Evolutionary conservation across 2,113 vertebrate species (phyloP).

Genomic region (Sminthopsis crassicaudata): DNA sequence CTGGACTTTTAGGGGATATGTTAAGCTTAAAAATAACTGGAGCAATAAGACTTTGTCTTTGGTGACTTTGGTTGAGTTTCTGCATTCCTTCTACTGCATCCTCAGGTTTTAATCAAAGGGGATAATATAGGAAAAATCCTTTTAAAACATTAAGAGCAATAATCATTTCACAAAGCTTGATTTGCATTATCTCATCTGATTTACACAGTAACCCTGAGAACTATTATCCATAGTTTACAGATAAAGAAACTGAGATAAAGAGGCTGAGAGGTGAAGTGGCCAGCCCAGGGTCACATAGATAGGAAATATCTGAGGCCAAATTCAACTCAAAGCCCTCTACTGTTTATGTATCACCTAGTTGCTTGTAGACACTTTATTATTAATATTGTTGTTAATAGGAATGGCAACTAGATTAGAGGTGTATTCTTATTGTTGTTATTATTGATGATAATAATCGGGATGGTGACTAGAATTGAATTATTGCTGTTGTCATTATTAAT

Average conservation of each 20-base stretch:
- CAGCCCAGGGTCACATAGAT: not conserved
- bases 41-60: slow-evolving; percentile 7
- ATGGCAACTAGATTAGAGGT: not conserved
- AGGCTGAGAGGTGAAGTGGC: not conserved
- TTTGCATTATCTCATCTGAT: not conserved
- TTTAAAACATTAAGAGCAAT: not conserved
- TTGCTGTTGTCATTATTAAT: not conserved
- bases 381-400: not conserved
- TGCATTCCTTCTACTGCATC: not conserved
- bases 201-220: not conserved
- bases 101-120: not conserved
- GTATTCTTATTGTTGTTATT: not conserved
- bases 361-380: not conserved
- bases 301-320: not conserved
- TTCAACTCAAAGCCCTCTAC: not conserved
- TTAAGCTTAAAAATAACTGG: not conserved
- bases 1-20: slow-evolving; percentile 10
- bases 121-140: not conserved
- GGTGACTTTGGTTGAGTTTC: not conserved
- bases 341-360: not conserved
- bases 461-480: not conserved
- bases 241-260: not conserved
- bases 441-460: not conserved
- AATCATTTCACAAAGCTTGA: not conserved
- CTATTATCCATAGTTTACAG: not conserved